phyloP scores from a whole-genome alignment of 2,888 invertebrate species.

The Melanotus villosus region DNA sequence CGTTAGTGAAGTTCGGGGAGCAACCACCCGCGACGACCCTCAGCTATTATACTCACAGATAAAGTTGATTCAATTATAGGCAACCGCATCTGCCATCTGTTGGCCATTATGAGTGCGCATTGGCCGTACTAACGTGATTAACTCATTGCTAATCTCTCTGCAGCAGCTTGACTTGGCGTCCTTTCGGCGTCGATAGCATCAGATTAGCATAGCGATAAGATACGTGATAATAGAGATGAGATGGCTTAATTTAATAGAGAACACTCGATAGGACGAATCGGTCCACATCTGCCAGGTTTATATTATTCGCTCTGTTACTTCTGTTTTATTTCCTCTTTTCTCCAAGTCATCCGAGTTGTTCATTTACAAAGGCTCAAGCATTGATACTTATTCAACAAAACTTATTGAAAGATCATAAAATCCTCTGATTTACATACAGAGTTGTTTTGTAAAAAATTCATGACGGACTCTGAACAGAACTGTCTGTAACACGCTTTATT shows the following conservation, averaged over 20 bases:
- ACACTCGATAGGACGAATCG: slow-evolving; percentile 9
- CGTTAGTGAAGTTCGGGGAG: slow-evolving; percentile 55
- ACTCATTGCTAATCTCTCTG: slow-evolving; percentile 66
- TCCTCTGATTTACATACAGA: no score
- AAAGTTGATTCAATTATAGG: slow-evolving; percentile 69
- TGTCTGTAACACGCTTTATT: no score
- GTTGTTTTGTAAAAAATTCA: no score
- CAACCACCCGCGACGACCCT: slow-evolving; percentile 66
- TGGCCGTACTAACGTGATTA: slow-evolving; percentile 67
- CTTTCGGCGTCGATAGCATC: slow-evolving; percentile 49
- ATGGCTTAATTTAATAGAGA: slow-evolving; percentile 48
- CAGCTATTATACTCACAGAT: slow-evolving; percentile 68
- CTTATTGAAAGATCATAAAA: no score
- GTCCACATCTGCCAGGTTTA: slow-evolving; percentile 29
- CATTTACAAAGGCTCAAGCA: no score
- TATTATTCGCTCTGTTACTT: no score
- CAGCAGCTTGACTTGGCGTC: slow-evolving; percentile 56
- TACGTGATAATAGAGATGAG: slow-evolving; percentile 49
- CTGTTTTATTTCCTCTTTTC: neutral
- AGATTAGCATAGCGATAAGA: slow-evolving; percentile 49
- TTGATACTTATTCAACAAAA: no score
- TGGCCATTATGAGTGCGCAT: slow-evolving; percentile 67
- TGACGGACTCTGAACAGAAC: no score
- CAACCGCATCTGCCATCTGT: slow-evolving; percentile 70
- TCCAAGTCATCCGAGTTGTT: no score